Base-by-base conservation (phyloP, 1,140 invertebrate species). In the Laupala kohalensis region DNA sequence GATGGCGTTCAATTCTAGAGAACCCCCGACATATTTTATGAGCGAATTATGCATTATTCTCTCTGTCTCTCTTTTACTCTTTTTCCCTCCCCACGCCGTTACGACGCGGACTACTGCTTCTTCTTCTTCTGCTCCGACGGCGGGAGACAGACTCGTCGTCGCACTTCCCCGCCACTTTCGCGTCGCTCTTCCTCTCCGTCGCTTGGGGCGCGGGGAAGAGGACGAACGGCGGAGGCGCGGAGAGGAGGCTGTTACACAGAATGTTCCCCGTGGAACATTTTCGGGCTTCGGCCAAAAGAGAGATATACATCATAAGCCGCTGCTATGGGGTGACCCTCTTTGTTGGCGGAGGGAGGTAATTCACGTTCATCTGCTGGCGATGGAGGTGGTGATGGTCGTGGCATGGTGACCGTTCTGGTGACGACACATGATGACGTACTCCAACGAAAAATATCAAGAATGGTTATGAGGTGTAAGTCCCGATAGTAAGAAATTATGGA, bases 11-110 rank as follows among this genome's bases (percentile, higher is more conserved):
- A 80, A 79, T 80, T 79, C 78, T 77, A 76, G 75, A 77, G 75
- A 78, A 76, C 78, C 78, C 69, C 69, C 69, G 79, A 80, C 79
- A 78, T 81, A 80, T 79, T 81, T 81, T 81, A 81, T 78, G 80
- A 79, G 77, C 79, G 77, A 80, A 81, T 80, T 81, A 80, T 80
- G 79, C 79, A 80, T 81, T 80, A 79, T 80, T 77, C 75, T 76
- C 75, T 72, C 62, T 62, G n/a, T 69, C 66, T 37, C 69, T 67
- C 73, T 72, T 68, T 72, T 67, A 65, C 62, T 71, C 70, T 74
- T 68, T 71, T 63, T 63, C 26, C 29, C 64, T 63, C 64, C 65
- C 23, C 25, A 24, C 26, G 64, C 25, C 71, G 30, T 30, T 67
- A n/a, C n/a, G n/a, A n/a, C n/a, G n/a, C n/a, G n/a, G n/a, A n/a